phyloP scores from a whole-genome alignment of 2,888 invertebrate species.

The Diadegma fenestrale region DNA sequence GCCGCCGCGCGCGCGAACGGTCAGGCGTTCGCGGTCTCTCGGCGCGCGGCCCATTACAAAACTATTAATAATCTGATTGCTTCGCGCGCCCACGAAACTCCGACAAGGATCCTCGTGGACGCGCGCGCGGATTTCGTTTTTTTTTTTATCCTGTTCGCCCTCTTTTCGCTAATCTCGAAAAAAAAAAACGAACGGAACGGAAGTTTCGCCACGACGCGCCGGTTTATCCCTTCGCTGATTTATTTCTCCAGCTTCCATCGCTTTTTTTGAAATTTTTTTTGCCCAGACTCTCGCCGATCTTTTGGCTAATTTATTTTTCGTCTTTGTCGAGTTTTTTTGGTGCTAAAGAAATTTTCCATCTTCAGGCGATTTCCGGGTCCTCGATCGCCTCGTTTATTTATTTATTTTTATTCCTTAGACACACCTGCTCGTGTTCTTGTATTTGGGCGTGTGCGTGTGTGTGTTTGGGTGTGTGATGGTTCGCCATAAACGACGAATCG shows the following conservation, averaged over 20 bases:
- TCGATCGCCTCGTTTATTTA: background rate
- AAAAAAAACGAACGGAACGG: slow-evolving; percentile 25
- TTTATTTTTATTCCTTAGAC: no score
- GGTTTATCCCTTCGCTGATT: slow-evolving; percentile 49
- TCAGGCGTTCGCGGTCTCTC: slow-evolving; percentile 48
- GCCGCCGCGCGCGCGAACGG: slow-evolving; percentile 49
- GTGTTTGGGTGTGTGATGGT: slow-evolving; percentile 37
- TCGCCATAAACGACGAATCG: slow-evolving; percentile 64
- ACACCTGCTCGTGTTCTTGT: slow-evolving; percentile 2
- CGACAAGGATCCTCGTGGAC: slow-evolving; percentile 39
- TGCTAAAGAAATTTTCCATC: background rate
- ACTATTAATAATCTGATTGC: slow-evolving; percentile 72
- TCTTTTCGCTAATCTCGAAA: background rate
- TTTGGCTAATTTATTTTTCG: background rate
- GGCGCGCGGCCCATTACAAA: slow-evolving; percentile 60
- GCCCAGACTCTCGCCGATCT: background rate
- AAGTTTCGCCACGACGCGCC: slow-evolving; percentile 61
- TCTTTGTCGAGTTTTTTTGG: background rate
- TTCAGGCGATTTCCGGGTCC: slow-evolving; percentile 64
- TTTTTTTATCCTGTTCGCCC: background rate
- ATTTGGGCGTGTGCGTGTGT: background rate
- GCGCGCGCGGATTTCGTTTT: background rate
- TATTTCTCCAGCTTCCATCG: slow-evolving; percentile 35
- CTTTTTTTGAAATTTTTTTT: background rate
- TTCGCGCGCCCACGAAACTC: slow-evolving; percentile 43